Base-by-base conservation (phyloP, 2,888 invertebrate genomes). In the Xylota sylvarum region DNA sequence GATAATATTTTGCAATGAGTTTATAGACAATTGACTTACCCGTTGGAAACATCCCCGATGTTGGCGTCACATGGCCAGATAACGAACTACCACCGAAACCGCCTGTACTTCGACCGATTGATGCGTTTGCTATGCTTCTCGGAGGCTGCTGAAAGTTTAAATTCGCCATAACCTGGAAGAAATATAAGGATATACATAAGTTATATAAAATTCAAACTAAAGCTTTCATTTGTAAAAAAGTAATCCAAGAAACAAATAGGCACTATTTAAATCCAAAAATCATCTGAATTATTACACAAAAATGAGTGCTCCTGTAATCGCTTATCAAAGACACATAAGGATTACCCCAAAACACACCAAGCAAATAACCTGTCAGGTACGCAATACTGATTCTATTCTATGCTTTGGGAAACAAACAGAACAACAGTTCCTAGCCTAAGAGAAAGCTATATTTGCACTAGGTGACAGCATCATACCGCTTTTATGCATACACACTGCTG, bases 81-180 rank as follows among this genome's bases (percentile, higher is more conserved):
- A 96, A 94, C 90, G 95, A 94, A 93, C 94, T 94, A 92, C 94
- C 94, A 90, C 94, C 94, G 92, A 95, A 95, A 87, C 94, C 94
- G 91, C 94, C 94, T 90, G 94, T 94, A 93, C 94, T 94, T 94
- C 93, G 95, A 89, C 92, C 94, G 92, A 96, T 94, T 93, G 95
- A 95, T 91, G 94, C 95, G 93, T 96, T 96, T 93, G 96, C 96
- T 94, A 97, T 95, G 94, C 96, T 97, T 94, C 97, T 95, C 93
- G 97, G 97, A 90, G 96, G 96, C 94, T 96, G 96, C 93, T 96
- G 96, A 94, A 97, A 97, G 94, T 97, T 97, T 95, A 97, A 95
- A 95, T 97, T 97, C 94, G 97, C 97, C 97, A 97, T 97, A 95
- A 96, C 96, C 96, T 94, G 93, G n/a, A 88, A 89, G 7, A 9